Evolutionary conservation across 2,113 vertebrate genomes (phyloP).

Genomic region (Gracilinanus agilis): DNA sequence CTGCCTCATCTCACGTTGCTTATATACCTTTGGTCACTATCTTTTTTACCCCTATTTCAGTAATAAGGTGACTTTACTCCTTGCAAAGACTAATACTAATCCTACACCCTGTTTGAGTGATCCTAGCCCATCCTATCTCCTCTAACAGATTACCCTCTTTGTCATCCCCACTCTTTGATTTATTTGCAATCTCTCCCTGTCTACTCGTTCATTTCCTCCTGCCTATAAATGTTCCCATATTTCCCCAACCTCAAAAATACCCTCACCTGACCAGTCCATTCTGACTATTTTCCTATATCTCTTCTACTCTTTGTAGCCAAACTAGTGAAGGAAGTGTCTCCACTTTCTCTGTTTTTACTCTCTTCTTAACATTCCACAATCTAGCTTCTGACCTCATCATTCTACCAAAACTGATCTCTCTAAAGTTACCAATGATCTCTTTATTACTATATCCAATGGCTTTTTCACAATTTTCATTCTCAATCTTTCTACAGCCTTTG

Average conservation of each 20-base stretch:
- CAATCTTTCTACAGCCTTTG: not conserved
- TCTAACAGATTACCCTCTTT: not conserved
- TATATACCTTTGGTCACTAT: not conserved
- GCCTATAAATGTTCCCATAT: not conserved
- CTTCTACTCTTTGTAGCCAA: not conserved
- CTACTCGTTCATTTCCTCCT: not conserved
- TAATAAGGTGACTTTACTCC: not conserved
- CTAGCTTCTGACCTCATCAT: not conserved
- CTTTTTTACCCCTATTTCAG: not conserved
- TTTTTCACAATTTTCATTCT: not conserved
- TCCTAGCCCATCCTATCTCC: not conserved
- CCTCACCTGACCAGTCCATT: not conserved
- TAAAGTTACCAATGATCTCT: not conserved
- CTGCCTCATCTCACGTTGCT: not conserved
- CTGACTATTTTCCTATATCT: not conserved
- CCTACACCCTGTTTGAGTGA: not conserved
- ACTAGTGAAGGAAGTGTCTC: not conserved
- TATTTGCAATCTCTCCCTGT: not conserved
- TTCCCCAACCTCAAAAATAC: not conserved
- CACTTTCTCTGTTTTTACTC: not conserved
- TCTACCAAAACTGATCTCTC: not conserved
- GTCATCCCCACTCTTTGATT: not conserved
- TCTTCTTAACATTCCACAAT: not conserved
- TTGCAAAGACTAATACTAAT: not conserved
- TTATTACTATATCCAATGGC: not conserved